Conservation (phyloP, 2,113 vertebrate species). For the Epinephelus cyanopodus region DNA sequence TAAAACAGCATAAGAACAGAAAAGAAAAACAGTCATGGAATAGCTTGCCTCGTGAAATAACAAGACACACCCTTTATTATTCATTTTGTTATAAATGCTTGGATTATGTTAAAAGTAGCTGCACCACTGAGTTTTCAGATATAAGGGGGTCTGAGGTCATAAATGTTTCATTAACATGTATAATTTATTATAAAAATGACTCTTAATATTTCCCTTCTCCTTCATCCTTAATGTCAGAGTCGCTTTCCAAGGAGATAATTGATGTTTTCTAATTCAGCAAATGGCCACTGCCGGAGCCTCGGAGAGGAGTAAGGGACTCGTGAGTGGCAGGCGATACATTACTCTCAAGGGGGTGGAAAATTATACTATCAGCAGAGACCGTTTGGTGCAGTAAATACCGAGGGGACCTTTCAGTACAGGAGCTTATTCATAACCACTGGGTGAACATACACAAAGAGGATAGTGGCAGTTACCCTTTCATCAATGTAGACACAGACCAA, state of each 20-base stretch:
- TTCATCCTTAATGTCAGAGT: conserved; percentile 55
- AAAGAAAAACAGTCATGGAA: conserved; percentile 35
- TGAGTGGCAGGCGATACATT: conserved; percentile 63
- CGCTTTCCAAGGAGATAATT: conserved; percentile 69
- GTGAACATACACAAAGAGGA: conserved; percentile 7
- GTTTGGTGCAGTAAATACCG: conserved; percentile 48
- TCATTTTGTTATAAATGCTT: conserved; percentile 26
- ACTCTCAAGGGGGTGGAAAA: conserved; percentile 33
- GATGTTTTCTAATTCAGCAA: conserved; percentile 76
- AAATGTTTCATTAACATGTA: conserved; percentile 77
- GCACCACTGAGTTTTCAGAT: conserved; percentile 20
- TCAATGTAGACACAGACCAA: not conserved
- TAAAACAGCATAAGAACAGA: conserved; percentile 78
- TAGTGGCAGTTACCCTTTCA: conserved; percentile 16
- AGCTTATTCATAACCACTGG: conserved; percentile 3
- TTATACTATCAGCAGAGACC: conserved; percentile 23
- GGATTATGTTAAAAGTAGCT: conserved; percentile 32
- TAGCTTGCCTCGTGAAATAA: conserved; percentile 23
- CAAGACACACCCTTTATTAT: conserved; percentile 18
- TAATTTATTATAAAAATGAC: conserved; percentile 72
- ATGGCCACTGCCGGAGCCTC: conserved; percentile 57
- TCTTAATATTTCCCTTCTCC: conserved; percentile 62
- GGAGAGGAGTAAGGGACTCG: conserved; percentile 29
- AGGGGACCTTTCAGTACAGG: not conserved
- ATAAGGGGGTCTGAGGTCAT: conserved; percentile 56